Evolutionary conservation across 2,113 vertebrate genomes (phyloP).

Genomic region (Chaetops frenatus): DNA sequence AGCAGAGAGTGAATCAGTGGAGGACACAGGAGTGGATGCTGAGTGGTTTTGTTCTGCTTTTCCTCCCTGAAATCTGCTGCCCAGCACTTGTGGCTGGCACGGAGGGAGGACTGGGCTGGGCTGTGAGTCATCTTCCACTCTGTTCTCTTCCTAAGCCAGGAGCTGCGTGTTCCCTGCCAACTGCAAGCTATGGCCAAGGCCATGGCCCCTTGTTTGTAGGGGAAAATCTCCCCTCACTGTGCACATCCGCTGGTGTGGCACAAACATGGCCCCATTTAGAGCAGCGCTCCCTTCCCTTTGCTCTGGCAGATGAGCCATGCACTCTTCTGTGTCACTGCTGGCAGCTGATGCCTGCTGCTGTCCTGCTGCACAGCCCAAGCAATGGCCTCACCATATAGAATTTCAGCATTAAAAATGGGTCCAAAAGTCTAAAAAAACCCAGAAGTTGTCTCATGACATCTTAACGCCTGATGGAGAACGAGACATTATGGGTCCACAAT

Average conservation of each 20-base stretch:
- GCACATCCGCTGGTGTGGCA: not conserved
- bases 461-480: not conserved
- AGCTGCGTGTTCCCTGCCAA: fast-evolving
- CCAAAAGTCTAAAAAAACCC: not conserved
- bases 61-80: not conserved
- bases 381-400: not conserved
- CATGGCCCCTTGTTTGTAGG: fast-evolving
- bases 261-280: not conserved
- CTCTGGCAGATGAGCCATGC: not conserved
- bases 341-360: not conserved
- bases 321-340: not conserved
- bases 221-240: not conserved
- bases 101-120: not conserved
- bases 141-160: not conserved
- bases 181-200: not conserved
- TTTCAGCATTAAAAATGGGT: not conserved
- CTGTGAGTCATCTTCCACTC: not conserved
- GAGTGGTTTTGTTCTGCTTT: not conserved
- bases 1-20: not conserved
- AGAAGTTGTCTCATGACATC: not conserved
- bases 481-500: not conserved
- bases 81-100: not conserved
- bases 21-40: not conserved
- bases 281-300: not conserved
- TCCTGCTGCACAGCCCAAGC: not conserved